Conservation (phyloP, 2,888 invertebrate genomes). For the Enoplolaimus lenunculus region DNA sequence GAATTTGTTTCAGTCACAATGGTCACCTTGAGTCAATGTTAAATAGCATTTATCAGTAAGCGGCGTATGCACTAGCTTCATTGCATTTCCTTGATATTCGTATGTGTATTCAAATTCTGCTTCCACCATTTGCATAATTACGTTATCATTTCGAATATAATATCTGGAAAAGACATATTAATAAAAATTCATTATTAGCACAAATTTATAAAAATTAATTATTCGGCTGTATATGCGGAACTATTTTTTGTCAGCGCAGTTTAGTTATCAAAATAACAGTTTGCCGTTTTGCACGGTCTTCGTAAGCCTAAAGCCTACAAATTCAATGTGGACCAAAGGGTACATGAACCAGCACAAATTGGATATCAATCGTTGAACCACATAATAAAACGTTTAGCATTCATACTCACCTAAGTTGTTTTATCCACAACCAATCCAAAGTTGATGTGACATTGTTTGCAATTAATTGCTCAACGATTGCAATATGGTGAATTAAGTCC, state of each 20-base stretch:
- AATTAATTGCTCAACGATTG: conserved; percentile 63
- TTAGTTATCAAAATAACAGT: too few relatives aligned
- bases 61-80: conserved; percentile 84
- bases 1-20: too few relatives aligned
- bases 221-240: background rate
- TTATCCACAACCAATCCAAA: conserved; percentile 15
- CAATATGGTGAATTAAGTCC: conserved; percentile 78
- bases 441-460: conserved; percentile 51
- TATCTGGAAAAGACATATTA: conserved; percentile 49
- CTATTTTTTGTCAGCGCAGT: background rate
- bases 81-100: conserved; percentile 91
- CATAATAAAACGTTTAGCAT: background rate
- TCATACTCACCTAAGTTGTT: conserved; percentile 21
- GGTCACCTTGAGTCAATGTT: conserved; percentile 65
- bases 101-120: conserved; percentile 88
- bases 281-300: too few relatives aligned
- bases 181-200: background rate
- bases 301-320: too few relatives aligned
- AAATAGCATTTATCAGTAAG: conserved; percentile 93
- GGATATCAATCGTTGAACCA: too few relatives aligned
- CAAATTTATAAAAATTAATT: background rate
- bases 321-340: too few relatives aligned
- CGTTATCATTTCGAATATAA: conserved; percentile 50
- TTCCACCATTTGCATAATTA: conserved; percentile 72
- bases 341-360: too few relatives aligned